Evolutionary conservation across 1,140 invertebrate species (phyloP), one percentile per base, ranked within the genome.

Genomic region (Neelides sp.): DNA sequence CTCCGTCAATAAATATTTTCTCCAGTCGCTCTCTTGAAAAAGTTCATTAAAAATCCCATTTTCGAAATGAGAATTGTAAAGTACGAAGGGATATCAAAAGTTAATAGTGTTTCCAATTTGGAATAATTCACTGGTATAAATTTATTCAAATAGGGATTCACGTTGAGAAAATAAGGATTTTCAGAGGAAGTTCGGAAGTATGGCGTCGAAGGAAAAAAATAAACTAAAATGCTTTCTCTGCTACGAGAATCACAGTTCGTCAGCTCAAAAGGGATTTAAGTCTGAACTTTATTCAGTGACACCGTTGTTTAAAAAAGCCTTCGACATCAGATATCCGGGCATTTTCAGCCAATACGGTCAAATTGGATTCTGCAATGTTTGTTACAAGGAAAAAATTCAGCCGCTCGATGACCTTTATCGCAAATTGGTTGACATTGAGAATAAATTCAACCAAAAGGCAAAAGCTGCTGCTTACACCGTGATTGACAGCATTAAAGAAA

Each of bases 381-480:
- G 44, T 36, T 27, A 47, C 17, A n/a, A n/a, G n/a, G 30, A 7
- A 15, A 2, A 47, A 19, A 22, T 34, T 19, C 3, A 28, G 2
- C 34, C 34, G 17, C 19, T 39, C 4, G 36, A 48, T 39, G 20
- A 5, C 4, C 7, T 40, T 4, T 39, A 27, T 12, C n/a, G 27
- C 17, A 24, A 48, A 19, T 4, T 39, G 12, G 8, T 22, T 3
- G 19, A 35, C 5, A 1, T 42, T 3, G 51, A 53, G 17, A 20
- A 17, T 4, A 19, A 15, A 12, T 48, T 48, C 30, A 32, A 43
- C 23, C 7, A 36, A 0, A 28, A 35, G 7, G 4, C 30, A 12
- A 23, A 34, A 37, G 28, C 47, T 10, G 42, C 42, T 30, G 44
- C 45, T 15, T 47, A 35, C 22, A 43, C 17, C 15, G 24, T 53